A percentile compares a stretch with the other conserved stretches of the same genome.
These are phyloP conservation scores for Melanitta fusca DNA, from an alignment of 2,797 vertebrate species.

Conservation along the genomic window DNA sequence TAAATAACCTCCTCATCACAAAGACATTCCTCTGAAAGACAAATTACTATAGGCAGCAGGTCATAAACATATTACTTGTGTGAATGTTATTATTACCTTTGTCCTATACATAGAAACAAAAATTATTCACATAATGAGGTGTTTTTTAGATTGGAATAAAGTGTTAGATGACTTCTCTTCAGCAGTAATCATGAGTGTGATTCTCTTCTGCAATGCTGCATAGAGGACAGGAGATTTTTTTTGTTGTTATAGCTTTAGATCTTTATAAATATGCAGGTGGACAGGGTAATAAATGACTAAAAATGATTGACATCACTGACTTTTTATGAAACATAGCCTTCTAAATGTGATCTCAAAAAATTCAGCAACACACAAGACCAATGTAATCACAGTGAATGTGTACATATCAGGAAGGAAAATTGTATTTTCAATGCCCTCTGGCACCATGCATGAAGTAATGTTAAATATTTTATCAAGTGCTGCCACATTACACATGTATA, in stretches of 20 bases:
- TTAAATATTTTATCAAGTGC: slow-evolving; percentile 84
- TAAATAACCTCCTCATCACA: background rate
- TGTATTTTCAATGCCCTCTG: slow-evolving; percentile 93
- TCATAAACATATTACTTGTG: background rate
- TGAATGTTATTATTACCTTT: background rate
- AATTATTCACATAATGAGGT: background rate
- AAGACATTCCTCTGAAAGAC: background rate
- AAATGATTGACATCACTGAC: slow-evolving; percentile 69
- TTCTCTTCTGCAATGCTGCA: slow-evolving; percentile 34
- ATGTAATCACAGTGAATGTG: slow-evolving; percentile 90
- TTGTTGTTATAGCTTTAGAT: slow-evolving; percentile 50
- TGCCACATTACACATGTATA: slow-evolving; percentile 85
- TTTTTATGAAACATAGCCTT: slow-evolving; percentile 84
- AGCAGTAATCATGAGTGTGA: background rate
- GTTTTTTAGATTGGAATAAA: background rate
- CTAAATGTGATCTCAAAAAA: slow-evolving; percentile 90
- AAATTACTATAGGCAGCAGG: background rate
- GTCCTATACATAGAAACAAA: background rate
- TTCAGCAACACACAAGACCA: slow-evolving; percentile 86
- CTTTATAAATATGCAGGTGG: slow-evolving; percentile 50
- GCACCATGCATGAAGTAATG: slow-evolving; percentile 87
- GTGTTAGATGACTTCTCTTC: background rate
- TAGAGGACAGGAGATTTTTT: slow-evolving; percentile 43
- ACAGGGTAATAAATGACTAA: background rate
- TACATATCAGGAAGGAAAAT: slow-evolving; percentile 93